Base-by-base conservation (phyloP, 1,140 invertebrate species). In the Drosophila pseudoobscura region DNA sequence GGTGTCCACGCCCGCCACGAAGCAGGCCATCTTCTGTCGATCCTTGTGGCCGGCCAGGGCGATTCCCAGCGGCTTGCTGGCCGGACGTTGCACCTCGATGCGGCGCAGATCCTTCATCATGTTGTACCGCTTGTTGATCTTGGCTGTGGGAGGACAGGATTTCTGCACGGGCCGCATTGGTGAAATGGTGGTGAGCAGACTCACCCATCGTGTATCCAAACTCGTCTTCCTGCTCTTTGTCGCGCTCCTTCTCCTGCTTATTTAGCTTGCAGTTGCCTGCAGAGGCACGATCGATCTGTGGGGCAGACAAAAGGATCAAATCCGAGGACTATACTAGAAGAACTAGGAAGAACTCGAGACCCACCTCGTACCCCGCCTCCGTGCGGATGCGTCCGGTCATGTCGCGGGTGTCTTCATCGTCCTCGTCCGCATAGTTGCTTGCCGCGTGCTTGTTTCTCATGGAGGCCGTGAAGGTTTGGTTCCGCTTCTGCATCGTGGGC, bases 11-110 rank as follows among this genome's bases (percentile, higher is more conserved):
- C 98, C 98, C 78, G 97, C 98, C 35, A 99, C 95, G 92, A 99
- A 99, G 45, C 98, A 97, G 20, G 97, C 97, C 97, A 99, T 99
- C 80, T 97, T 96, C 80, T 95, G 97, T 15, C 98, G 94, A 91
- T 99, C 98, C 84, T 96, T 95, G 92, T 99, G 98, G 0, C 98
- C 98, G 6, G 98, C 97, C 52, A 99, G 92, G 52, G 97, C 97
- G 39, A 99, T 94, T 2, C 99, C 99, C 31, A 99, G 93, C 0
- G 96, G 94, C 2, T 91, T 92, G 43, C 93, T 93, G 22, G 92
- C 91, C 8, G 93, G 90, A 22, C 95, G 92, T 75, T 96, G 95
- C 76, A 99, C 87, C 62, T 95, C 95, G 6, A 97, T 94, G 78
- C 96, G 92, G 3, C 95, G 85, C 60, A 96, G 93, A 56, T 92